These are phyloP conservation scores for Halictus ligatus DNA, from an alignment of 2,888 invertebrate genomes.

Conservation along the genomic window DNA sequence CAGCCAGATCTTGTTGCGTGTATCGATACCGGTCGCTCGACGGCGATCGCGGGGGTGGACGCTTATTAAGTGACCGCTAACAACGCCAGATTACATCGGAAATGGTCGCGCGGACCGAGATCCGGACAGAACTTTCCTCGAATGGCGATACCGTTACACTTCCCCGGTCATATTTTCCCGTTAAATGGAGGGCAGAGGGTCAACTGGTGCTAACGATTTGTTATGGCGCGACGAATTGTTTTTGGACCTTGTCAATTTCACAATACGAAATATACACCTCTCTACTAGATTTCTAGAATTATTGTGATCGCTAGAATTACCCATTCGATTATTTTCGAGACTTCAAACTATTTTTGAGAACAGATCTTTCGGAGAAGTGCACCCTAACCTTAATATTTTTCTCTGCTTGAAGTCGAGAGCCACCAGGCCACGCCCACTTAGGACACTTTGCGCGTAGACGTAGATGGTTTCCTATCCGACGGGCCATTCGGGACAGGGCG, in stretches of 20 bases:
- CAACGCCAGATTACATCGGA: conserved; percentile 8
- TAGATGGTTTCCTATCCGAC: background rate
- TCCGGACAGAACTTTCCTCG: background rate
- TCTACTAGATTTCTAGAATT: too few species aligned
- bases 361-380: too few species aligned
- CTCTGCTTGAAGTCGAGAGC: background rate
- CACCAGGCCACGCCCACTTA: background rate
- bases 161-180: background rate
- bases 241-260: too few species aligned
- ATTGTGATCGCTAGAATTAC: too few species aligned
- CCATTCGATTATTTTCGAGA: too few species aligned
- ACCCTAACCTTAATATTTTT: too few species aligned
- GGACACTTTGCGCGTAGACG: background rate
- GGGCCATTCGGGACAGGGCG: background rate
- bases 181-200: background rate
- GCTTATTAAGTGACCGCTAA: conserved; percentile 6
- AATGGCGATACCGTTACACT: background rate
- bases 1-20: conserved; percentile 26
- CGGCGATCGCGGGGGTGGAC: background rate
- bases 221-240: background rate
- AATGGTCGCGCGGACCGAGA: background rate
- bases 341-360: too few species aligned
- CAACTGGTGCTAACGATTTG: background rate
- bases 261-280: too few species aligned
- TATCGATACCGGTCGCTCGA: conserved; percentile 11